A percentile compares a stretch with the other conserved stretches of the same genome.
phyloP scores from a whole-genome alignment of 2,113 vertebrate genomes.

The Sus scrofa region DNA sequence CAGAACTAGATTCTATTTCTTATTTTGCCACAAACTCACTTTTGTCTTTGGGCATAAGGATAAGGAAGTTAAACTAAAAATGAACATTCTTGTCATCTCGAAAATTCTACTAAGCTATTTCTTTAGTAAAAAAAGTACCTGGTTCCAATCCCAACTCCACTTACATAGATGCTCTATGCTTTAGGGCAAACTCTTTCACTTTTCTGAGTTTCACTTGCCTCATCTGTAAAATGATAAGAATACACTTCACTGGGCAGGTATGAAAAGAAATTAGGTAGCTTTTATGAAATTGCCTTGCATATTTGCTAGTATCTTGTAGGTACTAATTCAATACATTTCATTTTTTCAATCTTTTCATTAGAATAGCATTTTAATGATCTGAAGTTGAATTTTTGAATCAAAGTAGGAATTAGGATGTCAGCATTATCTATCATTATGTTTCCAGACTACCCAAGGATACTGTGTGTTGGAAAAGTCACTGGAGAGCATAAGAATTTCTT shows the following conservation, averaged over 20 bases:
- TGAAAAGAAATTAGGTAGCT: slow-evolving; percentile 35
- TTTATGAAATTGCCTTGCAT: slow-evolving; percentile 23
- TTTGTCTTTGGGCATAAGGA: neutral
- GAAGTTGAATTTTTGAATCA: slow-evolving; percentile 30
- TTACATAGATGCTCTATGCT: neutral
- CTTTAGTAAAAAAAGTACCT: neutral
- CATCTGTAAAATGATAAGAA: neutral
- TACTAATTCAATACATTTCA: slow-evolving; percentile 30
- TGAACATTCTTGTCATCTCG: slow-evolving; percentile 27
- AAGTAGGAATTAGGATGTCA: neutral
- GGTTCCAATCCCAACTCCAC: neutral
- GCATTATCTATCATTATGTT: neutral
- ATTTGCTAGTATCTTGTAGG: neutral
- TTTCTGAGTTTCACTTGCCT: slow-evolving; percentile 4
- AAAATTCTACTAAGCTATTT: slow-evolving; percentile 13
- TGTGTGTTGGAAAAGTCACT: neutral
- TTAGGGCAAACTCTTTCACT: neutral
- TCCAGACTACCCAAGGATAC: neutral
- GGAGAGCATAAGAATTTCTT: neutral
- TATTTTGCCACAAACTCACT: slow-evolving; percentile 39
- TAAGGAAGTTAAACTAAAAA: neutral
- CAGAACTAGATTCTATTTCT: neutral
- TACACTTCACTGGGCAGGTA: neutral
- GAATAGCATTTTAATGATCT: neutral
- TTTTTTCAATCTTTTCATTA: neutral